A percentile compares a stretch with the other conserved stretches of the same genome.
These are phyloP conservation scores for Callosobruchus maculatus DNA, from an alignment of 2,888 invertebrate genomes.

Conservation along the genomic window DNA sequence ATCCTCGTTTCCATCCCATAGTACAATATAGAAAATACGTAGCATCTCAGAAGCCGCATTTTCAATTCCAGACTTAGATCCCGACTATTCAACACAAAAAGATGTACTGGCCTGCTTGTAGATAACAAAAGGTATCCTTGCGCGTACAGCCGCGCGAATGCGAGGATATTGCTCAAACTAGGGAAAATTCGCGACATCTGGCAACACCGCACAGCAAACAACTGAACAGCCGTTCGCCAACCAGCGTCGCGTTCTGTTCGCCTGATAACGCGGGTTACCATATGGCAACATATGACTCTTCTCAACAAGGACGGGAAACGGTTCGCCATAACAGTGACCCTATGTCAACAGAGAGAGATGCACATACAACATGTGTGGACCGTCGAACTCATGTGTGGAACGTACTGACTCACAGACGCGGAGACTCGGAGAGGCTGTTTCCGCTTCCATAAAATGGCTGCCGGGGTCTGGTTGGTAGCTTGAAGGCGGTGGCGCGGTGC, in stretches of 20 bases:
- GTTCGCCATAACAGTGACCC: neutral
- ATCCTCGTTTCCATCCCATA: no score
- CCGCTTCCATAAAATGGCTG: neutral
- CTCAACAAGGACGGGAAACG: neutral
- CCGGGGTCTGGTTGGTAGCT: neutral
- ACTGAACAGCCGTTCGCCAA: neutral
- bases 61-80: no score
- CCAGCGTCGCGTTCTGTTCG: neutral
- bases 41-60: no score
- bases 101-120: no score
- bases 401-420: neutral
- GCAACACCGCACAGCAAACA: neutral
- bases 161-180: no score
- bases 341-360: neutral
- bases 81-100: no score
- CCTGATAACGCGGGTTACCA: slow-evolving; percentile 3
- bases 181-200: no score
- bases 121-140: no score
- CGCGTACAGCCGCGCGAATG: no score
- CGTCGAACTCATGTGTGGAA: neutral
- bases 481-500: neutral
- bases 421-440: neutral
- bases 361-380: neutral
- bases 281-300: slow-evolving; percentile 8
- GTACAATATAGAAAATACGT: no score